A percentile compares a stretch with the other conserved stretches of the same genome.
Evolutionary conservation across 2,113 vertebrate genomes (phyloP).

Genomic region (Ciconia stormi): DNA sequence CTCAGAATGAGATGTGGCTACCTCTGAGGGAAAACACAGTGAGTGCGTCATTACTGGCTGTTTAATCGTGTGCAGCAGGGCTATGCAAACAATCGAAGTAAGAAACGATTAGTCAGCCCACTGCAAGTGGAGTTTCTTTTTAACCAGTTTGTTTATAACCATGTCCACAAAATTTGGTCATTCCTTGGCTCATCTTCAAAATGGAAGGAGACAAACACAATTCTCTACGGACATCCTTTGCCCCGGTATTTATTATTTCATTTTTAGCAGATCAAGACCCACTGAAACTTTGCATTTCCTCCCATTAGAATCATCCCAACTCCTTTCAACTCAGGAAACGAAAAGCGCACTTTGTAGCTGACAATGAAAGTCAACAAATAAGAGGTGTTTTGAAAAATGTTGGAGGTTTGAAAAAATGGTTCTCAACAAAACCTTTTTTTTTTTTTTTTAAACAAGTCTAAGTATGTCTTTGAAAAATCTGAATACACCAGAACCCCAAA

Average conservation of each 20-base stretch:
- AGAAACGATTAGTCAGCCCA: slow-evolving; percentile 40
- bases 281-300: not conserved
- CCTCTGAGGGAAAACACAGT: not conserved
- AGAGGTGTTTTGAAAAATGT: not conserved
- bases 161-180: not conserved
- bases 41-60: not conserved
- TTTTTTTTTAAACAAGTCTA: not conserved
- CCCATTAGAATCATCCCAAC: not conserved
- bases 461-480: not conserved
- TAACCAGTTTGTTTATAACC: slow-evolving; percentile 8
- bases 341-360: not conserved
- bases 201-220: not conserved
- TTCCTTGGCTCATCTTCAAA: not conserved
- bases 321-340: slow-evolving; percentile 24
- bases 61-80: not conserved
- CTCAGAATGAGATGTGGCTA: not conserved
- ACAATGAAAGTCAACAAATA: not conserved
- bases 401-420: not conserved
- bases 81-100: not conserved
- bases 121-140: slow-evolving; percentile 42
- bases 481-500: not conserved
- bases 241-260: not conserved
- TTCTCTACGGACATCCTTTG: not conserved
- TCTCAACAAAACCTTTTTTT: not conserved
- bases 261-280: not conserved